phyloP scores from a whole-genome alignment of 2,113 vertebrate genomes.

The Sakesphorus luctuosus region DNA sequence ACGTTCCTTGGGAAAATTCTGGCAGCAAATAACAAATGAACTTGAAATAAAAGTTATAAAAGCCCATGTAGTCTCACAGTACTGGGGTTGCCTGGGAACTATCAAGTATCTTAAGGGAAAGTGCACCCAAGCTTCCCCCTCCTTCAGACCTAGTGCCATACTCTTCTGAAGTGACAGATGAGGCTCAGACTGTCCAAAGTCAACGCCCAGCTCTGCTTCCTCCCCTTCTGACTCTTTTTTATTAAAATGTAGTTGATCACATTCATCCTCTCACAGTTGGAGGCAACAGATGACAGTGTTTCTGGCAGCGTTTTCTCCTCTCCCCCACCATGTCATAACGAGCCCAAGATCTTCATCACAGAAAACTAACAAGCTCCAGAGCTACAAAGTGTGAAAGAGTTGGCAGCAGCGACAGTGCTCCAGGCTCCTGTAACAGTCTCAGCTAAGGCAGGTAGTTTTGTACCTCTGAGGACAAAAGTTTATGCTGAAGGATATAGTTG shows the following conservation, averaged over 20 bases:
- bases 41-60: conserved; percentile 25
- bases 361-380: not conserved
- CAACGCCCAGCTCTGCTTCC: not conserved
- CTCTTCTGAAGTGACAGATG: not conserved
- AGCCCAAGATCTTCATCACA: not conserved
- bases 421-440: not conserved
- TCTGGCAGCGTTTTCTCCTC: not conserved
- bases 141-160: not conserved
- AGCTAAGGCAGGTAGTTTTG: not conserved
- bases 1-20: conserved; percentile 25
- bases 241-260: not conserved
- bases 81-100: not conserved
- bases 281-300: not conserved
- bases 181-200: not conserved
- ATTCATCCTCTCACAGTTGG: not conserved
- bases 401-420: not conserved
- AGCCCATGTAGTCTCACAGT: not conserved
- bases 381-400: not conserved
- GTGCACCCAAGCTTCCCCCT: not conserved
- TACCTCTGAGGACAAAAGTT: not conserved
- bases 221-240: not conserved
- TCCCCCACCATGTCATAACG: fast-evolving
- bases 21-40: not conserved
- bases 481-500: not conserved
- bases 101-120: not conserved